Evolutionary conservation across 2,797 vertebrate species (phyloP).

Genomic region (Hoplostethus atlanticus): DNA sequence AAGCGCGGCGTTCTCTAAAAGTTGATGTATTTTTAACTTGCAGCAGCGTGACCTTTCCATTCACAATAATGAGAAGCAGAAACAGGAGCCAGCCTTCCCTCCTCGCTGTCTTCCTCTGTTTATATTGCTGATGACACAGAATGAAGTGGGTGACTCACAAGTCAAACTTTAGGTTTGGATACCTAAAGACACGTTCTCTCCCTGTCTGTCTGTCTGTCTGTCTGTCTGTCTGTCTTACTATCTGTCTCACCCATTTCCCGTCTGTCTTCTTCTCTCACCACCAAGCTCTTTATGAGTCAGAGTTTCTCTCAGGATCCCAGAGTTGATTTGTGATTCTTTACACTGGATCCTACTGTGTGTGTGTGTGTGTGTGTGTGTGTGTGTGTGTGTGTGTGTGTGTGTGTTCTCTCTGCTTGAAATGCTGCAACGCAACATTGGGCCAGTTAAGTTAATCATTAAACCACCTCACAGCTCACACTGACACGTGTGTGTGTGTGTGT

Average conservation of each 20-base stretch:
- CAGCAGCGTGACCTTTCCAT: constrained; percentile 32
- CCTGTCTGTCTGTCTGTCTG: background rate
- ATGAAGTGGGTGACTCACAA: constrained; percentile 25
- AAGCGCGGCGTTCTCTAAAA: constrained; percentile 9
- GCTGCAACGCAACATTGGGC: constrained; percentile 22
- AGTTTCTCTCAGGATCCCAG: constrained; percentile 9
- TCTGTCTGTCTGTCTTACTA: background rate
- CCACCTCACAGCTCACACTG: background rate
- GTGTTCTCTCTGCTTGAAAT: constrained; percentile 23
- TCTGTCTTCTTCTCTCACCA: background rate
- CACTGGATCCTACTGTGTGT: background rate
- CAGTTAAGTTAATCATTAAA: constrained; percentile 64
- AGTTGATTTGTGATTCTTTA: background rate
- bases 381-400: background rate
- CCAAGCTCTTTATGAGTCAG: background rate
- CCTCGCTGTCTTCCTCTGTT: constrained; percentile 7
- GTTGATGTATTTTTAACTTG: constrained; percentile 10
- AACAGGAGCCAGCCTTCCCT: constrained; percentile 18
- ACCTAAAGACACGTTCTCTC: background rate
- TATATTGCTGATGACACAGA: constrained; percentile 1
- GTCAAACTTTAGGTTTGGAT: constrained; percentile 13
- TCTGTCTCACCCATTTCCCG: background rate
- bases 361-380: background rate
- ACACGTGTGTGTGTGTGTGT: constrained; percentile 14
- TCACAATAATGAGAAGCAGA: constrained; percentile 34